phyloP scores from a whole-genome alignment of 2,888 invertebrate species.

The Prostheceraeus crozeri region DNA sequence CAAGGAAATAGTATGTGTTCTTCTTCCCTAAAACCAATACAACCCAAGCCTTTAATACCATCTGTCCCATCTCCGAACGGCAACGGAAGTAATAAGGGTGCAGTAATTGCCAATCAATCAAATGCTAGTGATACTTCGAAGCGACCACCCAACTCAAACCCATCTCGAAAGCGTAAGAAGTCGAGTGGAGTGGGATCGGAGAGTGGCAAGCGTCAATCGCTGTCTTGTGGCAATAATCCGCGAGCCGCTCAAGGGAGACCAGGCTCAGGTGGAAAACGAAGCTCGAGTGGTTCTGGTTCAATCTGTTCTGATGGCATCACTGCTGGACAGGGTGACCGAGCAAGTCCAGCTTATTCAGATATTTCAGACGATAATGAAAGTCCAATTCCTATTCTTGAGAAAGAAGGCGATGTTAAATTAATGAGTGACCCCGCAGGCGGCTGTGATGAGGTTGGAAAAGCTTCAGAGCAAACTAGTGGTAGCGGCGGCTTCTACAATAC shows the following conservation, averaged over 20 bases:
- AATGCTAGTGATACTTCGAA: background rate
- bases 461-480: no score
- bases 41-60: slow-evolving; percentile 30
- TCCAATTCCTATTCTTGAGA: slow-evolving; percentile 31
- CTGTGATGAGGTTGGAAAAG: no score
- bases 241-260: slow-evolving; percentile 6
- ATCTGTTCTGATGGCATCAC: no score
- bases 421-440: background rate
- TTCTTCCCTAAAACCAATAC: slow-evolving; percentile 23
- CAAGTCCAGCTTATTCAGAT: slow-evolving; percentile 36
- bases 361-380: slow-evolving; percentile 33
- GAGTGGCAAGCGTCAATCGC: background rate
- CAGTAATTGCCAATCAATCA: background rate
- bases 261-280: background rate
- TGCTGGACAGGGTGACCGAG: slow-evolving; percentile 28
- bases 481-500: background rate
- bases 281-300: background rate
- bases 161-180: background rate
- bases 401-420: slow-evolving; percentile 30
- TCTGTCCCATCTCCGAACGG: no score
- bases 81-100: background rate
- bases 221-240: background rate
- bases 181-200: background rate
- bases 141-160: no score
- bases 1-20: background rate